These are phyloP conservation scores for Thecocarcelia acutangulata DNA, from an alignment of 2,888 invertebrate species.

Conservation along the genomic window DNA sequence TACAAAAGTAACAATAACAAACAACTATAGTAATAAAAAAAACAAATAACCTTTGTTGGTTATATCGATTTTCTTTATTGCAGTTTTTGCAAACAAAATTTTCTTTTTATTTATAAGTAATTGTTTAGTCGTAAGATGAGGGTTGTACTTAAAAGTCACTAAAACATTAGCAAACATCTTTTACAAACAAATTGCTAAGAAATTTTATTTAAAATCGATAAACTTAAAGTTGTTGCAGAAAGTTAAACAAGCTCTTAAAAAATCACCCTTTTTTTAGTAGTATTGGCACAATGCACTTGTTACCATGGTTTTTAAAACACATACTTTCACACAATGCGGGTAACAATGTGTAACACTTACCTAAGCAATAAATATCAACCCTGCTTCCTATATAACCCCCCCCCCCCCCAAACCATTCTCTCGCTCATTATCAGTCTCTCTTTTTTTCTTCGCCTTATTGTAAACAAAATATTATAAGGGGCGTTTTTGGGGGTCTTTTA, in stretches of 20 bases:
- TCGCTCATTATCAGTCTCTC: neutral
- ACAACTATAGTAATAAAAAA: conserved; percentile 10
- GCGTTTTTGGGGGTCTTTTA: conserved; percentile 25
- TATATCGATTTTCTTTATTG: conserved; percentile 61
- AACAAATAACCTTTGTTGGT: conserved; percentile 31
- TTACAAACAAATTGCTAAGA: too few species aligned
- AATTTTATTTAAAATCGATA: too few species aligned
- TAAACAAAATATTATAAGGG: neutral
- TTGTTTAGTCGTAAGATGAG: conserved; percentile 14
- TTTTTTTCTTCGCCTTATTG: neutral
- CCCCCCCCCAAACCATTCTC: too few species aligned
- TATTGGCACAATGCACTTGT: conserved; percentile 51
- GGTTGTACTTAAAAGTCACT: neutral
- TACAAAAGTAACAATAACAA: conserved; percentile 29
- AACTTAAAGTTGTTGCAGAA: neutral
- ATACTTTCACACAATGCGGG: conserved; percentile 24
- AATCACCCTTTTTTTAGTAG: conserved; percentile 3
- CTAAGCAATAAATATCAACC: conserved; percentile 47
- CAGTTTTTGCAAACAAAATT: conserved; percentile 25
- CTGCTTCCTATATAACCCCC: conserved; percentile 2
- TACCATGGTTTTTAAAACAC: conserved; percentile 41
- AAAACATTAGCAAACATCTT: neutral
- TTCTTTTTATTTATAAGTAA: conserved; percentile 15
- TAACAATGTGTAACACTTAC: conserved; percentile 54
- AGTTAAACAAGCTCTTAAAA: neutral